These are phyloP conservation scores for cattle (Bos taurus) DNA, from an alignment of 2,113 vertebrate genomes.

Conservation along the genomic window ARS-UCD2.0 NC_037357.1:137697001-137697500, in stretches of 20 bases:
- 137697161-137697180: not conserved
- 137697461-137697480: not conserved
- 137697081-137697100: not conserved
- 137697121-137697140: not conserved
- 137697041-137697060: not conserved
- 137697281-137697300: not conserved
- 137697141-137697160: not conserved
- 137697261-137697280: not conserved
- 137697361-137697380: not conserved
- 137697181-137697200: not conserved
- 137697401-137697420: rapidly evolving
- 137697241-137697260: not conserved
- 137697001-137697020: not conserved
- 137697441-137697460: not conserved
- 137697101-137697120: not conserved
- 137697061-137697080: not conserved
- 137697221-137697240: not conserved
- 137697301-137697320: not conserved
- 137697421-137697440: not conserved
- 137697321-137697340: rapidly evolving
- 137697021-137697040: not conserved
- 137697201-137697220: not conserved
- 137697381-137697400: rapidly evolving
- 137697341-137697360: not conserved
- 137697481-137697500: not conserved